phyloP scores from a whole-genome alignment of 1,140 invertebrate species.

The Drosophila repleta region DNA sequence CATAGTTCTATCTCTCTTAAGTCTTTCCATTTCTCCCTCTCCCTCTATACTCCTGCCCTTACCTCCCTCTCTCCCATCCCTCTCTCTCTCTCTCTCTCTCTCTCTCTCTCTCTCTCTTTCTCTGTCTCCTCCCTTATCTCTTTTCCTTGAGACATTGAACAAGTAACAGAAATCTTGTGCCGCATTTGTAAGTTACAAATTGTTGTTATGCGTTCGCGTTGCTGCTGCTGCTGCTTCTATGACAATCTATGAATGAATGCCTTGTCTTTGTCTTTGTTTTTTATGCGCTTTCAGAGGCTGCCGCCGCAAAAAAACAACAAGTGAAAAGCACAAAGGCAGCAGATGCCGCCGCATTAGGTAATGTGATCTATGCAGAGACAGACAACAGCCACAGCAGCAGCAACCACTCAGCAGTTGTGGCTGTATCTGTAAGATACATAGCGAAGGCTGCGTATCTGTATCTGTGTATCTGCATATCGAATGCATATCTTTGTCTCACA shows the following conservation, averaged over 20 bases:
- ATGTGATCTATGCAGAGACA: slow-evolving; percentile 63
- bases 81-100: too few species aligned
- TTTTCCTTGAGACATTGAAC: neutral
- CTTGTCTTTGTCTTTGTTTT: slow-evolving; percentile 57
- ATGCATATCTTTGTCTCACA: slow-evolving; percentile 66
- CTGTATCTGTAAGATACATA: slow-evolving; percentile 17
- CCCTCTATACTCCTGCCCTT: too few species aligned
- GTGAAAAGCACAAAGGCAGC: slow-evolving; percentile 72
- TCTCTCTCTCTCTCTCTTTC: too few species aligned
- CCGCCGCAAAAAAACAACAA: slow-evolving; percentile 51
- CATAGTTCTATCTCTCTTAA: too few species aligned
- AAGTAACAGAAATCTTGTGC: slow-evolving; percentile 8
- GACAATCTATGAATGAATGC: slow-evolving; percentile 76
- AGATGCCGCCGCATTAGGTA: slow-evolving; percentile 73
- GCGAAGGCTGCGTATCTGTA: slow-evolving; percentile 23
- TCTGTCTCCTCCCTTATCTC: too few species aligned
- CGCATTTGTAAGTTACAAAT: slow-evolving; percentile 52
- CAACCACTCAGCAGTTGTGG: slow-evolving; percentile 3
- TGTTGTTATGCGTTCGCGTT: slow-evolving; percentile 34
- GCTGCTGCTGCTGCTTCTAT: slow-evolving; percentile 69
- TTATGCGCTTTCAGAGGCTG: slow-evolving; percentile 12
- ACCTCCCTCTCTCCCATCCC: too few species aligned
- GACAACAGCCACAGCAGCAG: neutral
- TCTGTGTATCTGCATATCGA: slow-evolving; percentile 71
- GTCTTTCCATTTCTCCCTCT: too few species aligned